Evolutionary conservation across 2,888 invertebrate genomes (phyloP).

Genomic region (Ischnura elegans): DNA sequence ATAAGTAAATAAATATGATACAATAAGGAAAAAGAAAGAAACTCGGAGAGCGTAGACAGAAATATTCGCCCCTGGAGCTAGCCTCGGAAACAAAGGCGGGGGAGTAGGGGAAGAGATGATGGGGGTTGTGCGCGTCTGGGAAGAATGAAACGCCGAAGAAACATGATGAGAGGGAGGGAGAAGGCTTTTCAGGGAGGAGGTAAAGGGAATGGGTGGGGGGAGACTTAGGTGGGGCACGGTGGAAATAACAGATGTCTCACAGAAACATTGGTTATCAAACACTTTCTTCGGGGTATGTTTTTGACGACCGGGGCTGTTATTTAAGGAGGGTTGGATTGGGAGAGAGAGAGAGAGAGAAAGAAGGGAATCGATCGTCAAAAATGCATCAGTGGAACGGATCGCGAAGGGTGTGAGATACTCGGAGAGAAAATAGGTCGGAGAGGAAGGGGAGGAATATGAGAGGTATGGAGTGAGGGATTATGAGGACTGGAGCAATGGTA

Average conservation of each 20-base stretch:
- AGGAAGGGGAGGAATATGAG: constrained; percentile 19
- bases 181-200: not conserved
- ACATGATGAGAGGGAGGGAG: not conserved
- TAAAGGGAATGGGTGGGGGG: not conserved
- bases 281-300: constrained; percentile 51
- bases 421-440: constrained; percentile 68
- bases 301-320: constrained; percentile 67
- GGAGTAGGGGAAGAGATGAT: not conserved
- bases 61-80: not conserved
- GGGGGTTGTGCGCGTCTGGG: not conserved
- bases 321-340: constrained; percentile 30
- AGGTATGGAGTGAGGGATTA: constrained; percentile 74
- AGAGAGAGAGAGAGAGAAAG: constrained; percentile 1
- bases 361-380: constrained; percentile 21
- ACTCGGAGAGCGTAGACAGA: no score
- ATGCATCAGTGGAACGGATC: constrained; percentile 28
- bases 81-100: not conserved
- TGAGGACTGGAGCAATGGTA: constrained; percentile 71
- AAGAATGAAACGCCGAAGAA: not conserved
- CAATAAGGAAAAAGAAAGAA: no score
- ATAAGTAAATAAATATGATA: no score
- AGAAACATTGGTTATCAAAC: constrained; percentile 66
- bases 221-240: constrained; percentile 5
- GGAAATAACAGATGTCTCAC: constrained; percentile 66
- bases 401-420: constrained; percentile 8